These are phyloP conservation scores for Dolichopus griseipennis DNA, from an alignment of 2,888 invertebrate genomes.

Conservation along the genomic window DNA sequence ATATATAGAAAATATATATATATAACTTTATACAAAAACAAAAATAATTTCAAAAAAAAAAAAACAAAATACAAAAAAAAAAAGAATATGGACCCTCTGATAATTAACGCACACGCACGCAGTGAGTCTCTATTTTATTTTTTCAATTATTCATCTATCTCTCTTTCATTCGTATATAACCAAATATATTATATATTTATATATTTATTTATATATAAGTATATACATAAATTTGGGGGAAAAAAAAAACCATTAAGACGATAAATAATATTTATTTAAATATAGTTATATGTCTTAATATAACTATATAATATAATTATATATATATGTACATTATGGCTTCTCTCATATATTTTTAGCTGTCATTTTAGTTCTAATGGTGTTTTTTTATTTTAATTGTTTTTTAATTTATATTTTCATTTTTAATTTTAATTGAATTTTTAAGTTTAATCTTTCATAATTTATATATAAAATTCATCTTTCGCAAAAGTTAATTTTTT, in stretches of 20 bases:
- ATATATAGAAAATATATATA: not conserved
- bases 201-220: too few relatives aligned
- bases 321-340: not conserved
- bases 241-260: too few relatives aligned
- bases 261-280: not conserved
- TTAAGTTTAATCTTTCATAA: not conserved
- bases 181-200: not conserved
- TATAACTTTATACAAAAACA: not conserved
- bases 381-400: not conserved
- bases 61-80: conserved; percentile 17
- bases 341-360: not conserved
- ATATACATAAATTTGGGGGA: too few relatives aligned
- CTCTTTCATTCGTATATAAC: conserved; percentile 8
- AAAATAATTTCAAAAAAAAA: conserved; percentile 13
- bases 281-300: not conserved
- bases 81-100: conserved; percentile 42
- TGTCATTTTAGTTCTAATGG: not conserved
- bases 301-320: not conserved
- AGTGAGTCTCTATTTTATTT: conserved; percentile 37
- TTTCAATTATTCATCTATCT: conserved; percentile 4
- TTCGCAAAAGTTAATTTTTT: too few relatives aligned
- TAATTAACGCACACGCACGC: conserved; percentile 45
- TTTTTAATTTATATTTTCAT: not conserved
- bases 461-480: too few relatives aligned
- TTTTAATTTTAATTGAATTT: not conserved